Evolutionary conservation across 2,113 vertebrate species (phyloP).

Genomic region (Sakesphorus luctuosus): DNA sequence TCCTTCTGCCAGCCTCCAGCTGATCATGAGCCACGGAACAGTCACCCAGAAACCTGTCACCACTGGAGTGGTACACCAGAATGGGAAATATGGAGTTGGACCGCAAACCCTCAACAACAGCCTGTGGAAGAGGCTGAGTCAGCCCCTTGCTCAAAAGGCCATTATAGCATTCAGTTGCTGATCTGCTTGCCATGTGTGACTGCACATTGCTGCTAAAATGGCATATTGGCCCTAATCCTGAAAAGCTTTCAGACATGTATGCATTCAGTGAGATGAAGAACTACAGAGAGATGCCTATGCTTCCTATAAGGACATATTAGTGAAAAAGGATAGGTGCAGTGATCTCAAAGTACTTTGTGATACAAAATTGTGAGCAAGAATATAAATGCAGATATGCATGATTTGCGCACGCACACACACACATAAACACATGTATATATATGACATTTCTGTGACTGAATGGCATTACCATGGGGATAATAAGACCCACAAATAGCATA

Average conservation of each 20-base stretch:
- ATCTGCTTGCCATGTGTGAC: constrained; percentile 65
- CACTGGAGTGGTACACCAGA: constrained; percentile 60
- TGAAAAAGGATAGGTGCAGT: constrained; percentile 4
- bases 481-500: constrained; percentile 19
- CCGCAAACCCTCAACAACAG: background rate
- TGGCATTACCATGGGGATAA: constrained; percentile 16
- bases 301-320: background rate
- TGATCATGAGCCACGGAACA: constrained; percentile 67
- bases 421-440: background rate
- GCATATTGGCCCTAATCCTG: constrained; percentile 66
- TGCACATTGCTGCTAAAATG: constrained; percentile 63
- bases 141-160: constrained; percentile 65
- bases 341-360: background rate
- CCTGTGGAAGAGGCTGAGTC: constrained; percentile 63
- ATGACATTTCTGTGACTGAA: background rate
- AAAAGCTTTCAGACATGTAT: constrained; percentile 58
- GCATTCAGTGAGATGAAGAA: constrained; percentile 46
- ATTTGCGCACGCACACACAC: background rate
- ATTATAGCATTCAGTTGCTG: constrained; percentile 51
- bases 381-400: background rate
- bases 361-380: background rate
- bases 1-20: constrained; percentile 68
- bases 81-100: constrained; percentile 42
- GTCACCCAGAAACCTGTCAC: constrained; percentile 72
- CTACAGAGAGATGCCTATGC: constrained; percentile 7